phyloP scores from a whole-genome alignment of 2,888 invertebrate genomes.

The Acronicta leporina region DNA sequence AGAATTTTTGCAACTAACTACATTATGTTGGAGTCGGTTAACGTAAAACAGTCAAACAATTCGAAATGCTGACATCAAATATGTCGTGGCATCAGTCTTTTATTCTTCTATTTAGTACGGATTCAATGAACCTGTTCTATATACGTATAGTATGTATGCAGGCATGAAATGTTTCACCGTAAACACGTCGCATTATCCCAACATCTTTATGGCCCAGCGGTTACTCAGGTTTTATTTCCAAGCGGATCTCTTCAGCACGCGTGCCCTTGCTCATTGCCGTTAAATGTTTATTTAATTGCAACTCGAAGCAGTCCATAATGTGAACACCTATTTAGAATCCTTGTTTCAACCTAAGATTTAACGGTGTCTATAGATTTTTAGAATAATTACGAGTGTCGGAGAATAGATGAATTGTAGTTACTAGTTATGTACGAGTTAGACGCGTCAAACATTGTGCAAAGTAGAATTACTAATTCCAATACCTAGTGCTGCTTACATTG shows the following conservation, averaged over 20 bases:
- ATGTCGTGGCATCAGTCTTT: too few relatives aligned
- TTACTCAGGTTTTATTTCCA: conserved; percentile 61
- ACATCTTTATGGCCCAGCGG: conserved; percentile 55
- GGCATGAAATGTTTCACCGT: conserved; percentile 44
- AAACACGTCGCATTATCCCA: conserved; percentile 46
- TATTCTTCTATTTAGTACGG: too few relatives aligned
- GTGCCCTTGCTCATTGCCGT: conserved; percentile 59
- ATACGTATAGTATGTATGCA: conserved; percentile 21
- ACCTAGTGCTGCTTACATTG: conserved; percentile 19
- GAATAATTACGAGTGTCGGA: conserved; percentile 7
- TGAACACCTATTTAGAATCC: conserved; percentile 38
- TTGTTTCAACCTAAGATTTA: conserved; percentile 31
- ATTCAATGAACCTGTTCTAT: neutral
- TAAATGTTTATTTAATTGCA: conserved; percentile 63
- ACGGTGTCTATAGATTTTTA: conserved; percentile 9
- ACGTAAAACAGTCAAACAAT: too few relatives aligned
- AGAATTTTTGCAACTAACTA: too few relatives aligned
- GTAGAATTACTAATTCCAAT: conserved; percentile 23
- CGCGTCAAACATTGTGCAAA: conserved; percentile 23
- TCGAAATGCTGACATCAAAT: too few relatives aligned
- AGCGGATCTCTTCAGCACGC: conserved; percentile 57
- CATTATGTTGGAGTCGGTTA: too few relatives aligned
- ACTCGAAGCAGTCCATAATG: conserved; percentile 44
- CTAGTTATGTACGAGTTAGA: neutral
- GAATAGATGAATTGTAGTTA: neutral